Evolutionary conservation across 1,140 invertebrate genomes (phyloP), one percentile per base, ranked within the genome.

Genomic region (Drosophila ironensis): DNA sequence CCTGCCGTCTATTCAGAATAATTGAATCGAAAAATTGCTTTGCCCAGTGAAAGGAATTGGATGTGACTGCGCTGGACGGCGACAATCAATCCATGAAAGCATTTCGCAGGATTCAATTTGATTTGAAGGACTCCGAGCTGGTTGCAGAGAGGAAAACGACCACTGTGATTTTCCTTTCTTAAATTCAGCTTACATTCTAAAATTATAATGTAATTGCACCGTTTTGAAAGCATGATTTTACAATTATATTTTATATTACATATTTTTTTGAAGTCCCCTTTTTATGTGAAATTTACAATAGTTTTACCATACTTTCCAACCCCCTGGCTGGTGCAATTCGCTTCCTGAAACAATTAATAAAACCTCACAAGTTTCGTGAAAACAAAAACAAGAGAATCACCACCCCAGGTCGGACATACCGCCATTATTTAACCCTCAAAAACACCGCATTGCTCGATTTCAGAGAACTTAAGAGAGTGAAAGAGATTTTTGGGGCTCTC

Each of bases 21-120:
- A 82, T 82, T 82, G 77, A 82, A 82, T 63, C 52, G 77, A 82
- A 53, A 81, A 82, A 82, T 82, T 60, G 56, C 44, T 76, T 69
- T 19, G 56, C 41, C 12, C 11, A 19, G 66, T 53, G 67, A 82
- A 80, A 60, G 25, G 35, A 64, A 54, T 50, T 35, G 28, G 24
- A 38, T 54, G 40, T 22, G 45, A 19, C 14, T 51, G 22, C 24
- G 20, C 12, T 12, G 6, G 8, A 40, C n/a, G 35, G 19, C 47
- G 17, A 63, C 41, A 59, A 42, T 71, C 51, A 48, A 45, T 48
- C 11, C 17, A 28, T 16, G 19, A 14, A 22, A 59, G 30, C 24
- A 45, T 30, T 47, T 11, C 17, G 14, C 6, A 17, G 42, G 64
- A 71, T 44, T 28, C 57, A 61, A 69, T 68, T 68, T 47, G 16